These are phyloP conservation scores for Grantiella picta DNA, from an alignment of 2,113 vertebrate genomes.

Conservation along the genomic window DNA sequence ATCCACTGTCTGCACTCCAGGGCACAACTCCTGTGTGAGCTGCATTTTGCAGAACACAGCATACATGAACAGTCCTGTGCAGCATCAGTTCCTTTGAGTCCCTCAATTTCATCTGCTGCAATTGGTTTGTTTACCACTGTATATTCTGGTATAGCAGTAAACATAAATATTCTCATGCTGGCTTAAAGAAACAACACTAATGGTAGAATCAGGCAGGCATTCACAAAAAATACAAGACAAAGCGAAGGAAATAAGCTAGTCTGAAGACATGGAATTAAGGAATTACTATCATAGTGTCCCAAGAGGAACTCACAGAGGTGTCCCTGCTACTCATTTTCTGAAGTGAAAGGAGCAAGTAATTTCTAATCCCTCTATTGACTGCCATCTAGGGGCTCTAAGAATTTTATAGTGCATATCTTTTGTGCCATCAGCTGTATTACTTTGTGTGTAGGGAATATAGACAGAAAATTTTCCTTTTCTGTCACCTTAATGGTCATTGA, in stretches of 20 bases:
- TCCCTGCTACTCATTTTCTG: not conserved
- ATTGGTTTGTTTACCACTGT: not conserved
- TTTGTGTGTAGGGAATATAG: not conserved
- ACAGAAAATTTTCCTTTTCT: not conserved
- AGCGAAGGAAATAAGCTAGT: not conserved
- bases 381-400: constrained; percentile 57
- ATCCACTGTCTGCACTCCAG: not conserved
- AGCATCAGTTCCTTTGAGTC: not conserved
- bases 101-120: not conserved
- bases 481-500: not conserved
- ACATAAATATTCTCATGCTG: not conserved
- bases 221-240: not conserved
- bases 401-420: constrained; percentile 21
- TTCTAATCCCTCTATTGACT: constrained; percentile 59
- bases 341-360: not conserved
- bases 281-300: not conserved
- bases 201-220: not conserved
- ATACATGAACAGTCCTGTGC: not conserved
- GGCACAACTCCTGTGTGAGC: not conserved
- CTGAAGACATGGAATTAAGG: not conserved
- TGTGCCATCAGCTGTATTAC: not conserved
- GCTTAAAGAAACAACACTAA: accelerated
- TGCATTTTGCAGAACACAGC: accelerated
- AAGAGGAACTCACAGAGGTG: not conserved
- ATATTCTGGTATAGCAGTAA: not conserved